Evolutionary conservation across 2,797 vertebrate genomes (phyloP).

Genomic region (Emys orbicularis): DNA sequence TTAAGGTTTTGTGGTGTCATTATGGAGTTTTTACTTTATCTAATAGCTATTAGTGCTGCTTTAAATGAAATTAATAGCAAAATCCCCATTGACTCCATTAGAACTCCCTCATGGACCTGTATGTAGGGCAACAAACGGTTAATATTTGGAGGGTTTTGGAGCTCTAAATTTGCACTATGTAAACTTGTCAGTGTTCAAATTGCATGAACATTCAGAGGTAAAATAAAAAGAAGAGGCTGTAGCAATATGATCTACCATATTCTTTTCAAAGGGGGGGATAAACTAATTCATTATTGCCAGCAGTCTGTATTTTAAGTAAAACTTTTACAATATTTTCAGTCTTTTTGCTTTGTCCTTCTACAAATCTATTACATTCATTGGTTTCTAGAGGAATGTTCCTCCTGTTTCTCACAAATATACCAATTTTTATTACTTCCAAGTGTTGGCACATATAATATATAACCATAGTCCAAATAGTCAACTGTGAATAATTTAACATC

Average conservation of each 20-base stretch:
- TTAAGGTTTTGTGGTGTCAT: not conserved
- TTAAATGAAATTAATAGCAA: not conserved
- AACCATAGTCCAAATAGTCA: not conserved
- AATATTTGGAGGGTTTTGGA: not conserved
- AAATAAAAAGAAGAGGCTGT: not conserved
- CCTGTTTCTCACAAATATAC: not conserved
- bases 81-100: not conserved
- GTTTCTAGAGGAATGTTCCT: not conserved
- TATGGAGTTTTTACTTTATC: rapidly evolving
- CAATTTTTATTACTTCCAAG: not conserved
- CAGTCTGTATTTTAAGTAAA: not conserved
- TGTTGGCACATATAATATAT: not conserved
- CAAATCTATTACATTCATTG: not conserved
- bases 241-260: not conserved
- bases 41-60: not conserved
- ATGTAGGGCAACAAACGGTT: not conserved
- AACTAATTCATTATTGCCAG: not conserved
- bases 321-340: not conserved
- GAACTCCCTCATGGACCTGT: not conserved
- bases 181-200: not conserved
- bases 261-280: not conserved
- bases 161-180: not conserved
- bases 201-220: not conserved
- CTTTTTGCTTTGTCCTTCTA: too few species aligned
- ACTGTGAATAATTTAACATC: not conserved